A percentile compares a stretch with the other conserved stretches of the same genome.
Evolutionary conservation across 2,888 invertebrate genomes (phyloP).

Genomic region (Sthenelais limicola): DNA sequence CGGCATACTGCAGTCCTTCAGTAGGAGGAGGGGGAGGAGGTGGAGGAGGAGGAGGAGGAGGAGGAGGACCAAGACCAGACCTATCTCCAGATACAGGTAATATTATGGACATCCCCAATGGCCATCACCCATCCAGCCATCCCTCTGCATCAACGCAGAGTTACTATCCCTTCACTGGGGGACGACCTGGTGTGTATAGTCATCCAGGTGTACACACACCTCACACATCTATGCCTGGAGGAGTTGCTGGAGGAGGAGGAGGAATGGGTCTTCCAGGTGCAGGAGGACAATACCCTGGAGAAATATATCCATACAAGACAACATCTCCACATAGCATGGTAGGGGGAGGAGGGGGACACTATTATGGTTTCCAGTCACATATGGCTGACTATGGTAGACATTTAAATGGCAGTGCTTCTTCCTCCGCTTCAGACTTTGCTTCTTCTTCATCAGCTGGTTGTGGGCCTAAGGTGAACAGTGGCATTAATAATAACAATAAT

Average conservation of each 20-base stretch:
- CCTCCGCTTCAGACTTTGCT: no score
- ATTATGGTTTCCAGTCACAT: no score
- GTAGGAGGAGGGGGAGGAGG: neutral
- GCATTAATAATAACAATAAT: no score
- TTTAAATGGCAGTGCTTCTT: no score
- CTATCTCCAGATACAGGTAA: constrained; percentile 62
- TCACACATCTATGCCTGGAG: neutral
- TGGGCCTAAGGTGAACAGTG: no score
- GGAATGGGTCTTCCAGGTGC: constrained; percentile 25
- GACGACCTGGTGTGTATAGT: neutral
- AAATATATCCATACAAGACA: no score
- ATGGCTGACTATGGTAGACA: no score
- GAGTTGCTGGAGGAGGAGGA: neutral
- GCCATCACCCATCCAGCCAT: constrained; percentile 49
- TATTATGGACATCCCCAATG: constrained; percentile 64
- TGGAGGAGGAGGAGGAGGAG: constrained; percentile 41
- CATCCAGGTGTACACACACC: neutral
- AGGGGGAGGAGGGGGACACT: no score
- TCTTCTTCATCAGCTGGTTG: no score
- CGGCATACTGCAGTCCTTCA: constrained; percentile 33
- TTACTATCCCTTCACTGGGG: neutral
- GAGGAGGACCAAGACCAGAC: constrained; percentile 43
- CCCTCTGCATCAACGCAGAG: no score
- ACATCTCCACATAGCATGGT: no score
- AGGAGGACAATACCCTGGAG: no score